Base-by-base conservation (phyloP, 2,888 invertebrate genomes). In the Hedya salicella region DNA sequence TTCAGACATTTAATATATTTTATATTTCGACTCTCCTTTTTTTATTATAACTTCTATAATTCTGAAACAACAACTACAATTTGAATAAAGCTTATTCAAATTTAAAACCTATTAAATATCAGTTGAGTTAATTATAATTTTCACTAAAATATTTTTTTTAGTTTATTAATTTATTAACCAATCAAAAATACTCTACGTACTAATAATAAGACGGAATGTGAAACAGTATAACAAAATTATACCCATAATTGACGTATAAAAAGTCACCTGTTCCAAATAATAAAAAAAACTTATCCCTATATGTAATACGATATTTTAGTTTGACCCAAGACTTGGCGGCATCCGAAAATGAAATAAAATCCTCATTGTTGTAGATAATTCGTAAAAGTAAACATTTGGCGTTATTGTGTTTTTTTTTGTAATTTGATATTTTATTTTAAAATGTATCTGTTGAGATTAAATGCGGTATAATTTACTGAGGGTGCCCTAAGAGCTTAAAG, bases 371-470 rank as follows among this genome's bases (percentile, higher is more conserved):
- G 69, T 50, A 77, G 74, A 87, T 91, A 91, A 92, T 91, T 91
- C 80, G 85, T 80, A 84, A 89, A 81, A 85, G 89, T 91, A 91
- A 92, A 92, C 86, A 92, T 88, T 88, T 84, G 78, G 76, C 67
- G 68, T 70, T 69, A 79, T 86, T 87, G 84, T 88, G 44, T 50
- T 72, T 82, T 86, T 85, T 86, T 77, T 62, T 62, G 81, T 72
- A 77, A 82, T 64, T 44, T 75, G 74, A 82, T 79, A 76, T 48
- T 48, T 61, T 63, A 63, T 50, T 59, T 44, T 21, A 44, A 52
- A 46, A 44, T 42, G 50, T 57, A 46, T 63, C 19, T 44, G 25
- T 11, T 40, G 42, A 36, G 42, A 64, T 64, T 57, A 59, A 59
- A 36, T 52, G 57, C 16, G 46, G 39, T 62, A 16, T 48, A 57